Evolutionary conservation across 1,140 invertebrate genomes (phyloP), one percentile per base, ranked within the genome.

Genomic region (Drosophila nikananu): DNA sequence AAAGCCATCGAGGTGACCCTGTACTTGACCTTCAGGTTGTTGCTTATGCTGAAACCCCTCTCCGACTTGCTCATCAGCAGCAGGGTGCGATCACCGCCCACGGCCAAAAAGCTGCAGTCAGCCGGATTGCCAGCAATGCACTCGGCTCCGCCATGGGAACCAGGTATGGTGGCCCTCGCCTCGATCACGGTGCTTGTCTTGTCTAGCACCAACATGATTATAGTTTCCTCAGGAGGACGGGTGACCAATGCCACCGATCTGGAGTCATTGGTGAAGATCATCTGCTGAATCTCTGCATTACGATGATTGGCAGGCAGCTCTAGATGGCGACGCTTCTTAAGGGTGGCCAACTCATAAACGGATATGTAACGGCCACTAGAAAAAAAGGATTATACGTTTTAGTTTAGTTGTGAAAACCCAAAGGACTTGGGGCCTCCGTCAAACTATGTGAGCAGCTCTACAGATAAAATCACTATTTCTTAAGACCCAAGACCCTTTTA

Each of bases 121-220:
- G 93, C 94, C 6, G 97, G 97, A 94, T 97, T 97, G 15, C 89
- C 87, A 2, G 91, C 80, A 48, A 93, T 77, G 57, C 83, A 86
- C 57, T 91, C 82, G 46, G 87, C 82, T 2, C 68, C 70, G 3
- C 93, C 93, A 6, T 93, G 89, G 19, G 93, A 94, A 35, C 95
- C 95, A 0, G 92, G 80, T 76, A 94, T 94, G 32, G 95, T 94
- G 68, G 95, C 94, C 73, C 95, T 95, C 2, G 94, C 94, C 39
- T 94, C 94, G 17, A 95, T 95, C 74, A 97, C 95, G 0, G 97
- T 94, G 91, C 96, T 96, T 0, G 95, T 95, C 87, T 96, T 97
- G 77, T 97, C 97, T 94, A 96, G 96, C 73, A 95, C 95, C 92
- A 96, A 97, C 91, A 95, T 95, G 5, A 96, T 93, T 81, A 97